Base-by-base conservation (phyloP, 2,888 invertebrate genomes). In the Ennomos fuscantarius region DNA sequence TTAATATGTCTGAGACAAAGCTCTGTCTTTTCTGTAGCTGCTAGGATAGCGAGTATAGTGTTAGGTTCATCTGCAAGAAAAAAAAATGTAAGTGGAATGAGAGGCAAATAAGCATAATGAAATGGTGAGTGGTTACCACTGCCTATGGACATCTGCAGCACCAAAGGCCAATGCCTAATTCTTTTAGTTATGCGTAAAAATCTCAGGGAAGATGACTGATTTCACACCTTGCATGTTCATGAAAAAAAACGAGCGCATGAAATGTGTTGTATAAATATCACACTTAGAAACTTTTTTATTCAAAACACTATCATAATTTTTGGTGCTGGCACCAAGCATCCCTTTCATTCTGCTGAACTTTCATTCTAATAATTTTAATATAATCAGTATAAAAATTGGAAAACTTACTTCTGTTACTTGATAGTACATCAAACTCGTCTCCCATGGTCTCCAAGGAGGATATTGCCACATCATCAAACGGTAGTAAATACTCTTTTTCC, bases 341-440 rank as follows among this genome's bases (percentile, higher is more conserved):
- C 3, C 15, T 15, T 15, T 15, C 15, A 15, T 15, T 15, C 15
- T 15, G 15, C 15, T 15, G 1, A 15, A 15, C 15, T 15, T 1
- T 15, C n/a, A 1, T 15, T 15, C 15, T 15, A 15, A 2, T 15
- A 15, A 15, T 15, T 15, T 15, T 15, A 15, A 15, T 15, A 6
- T 24, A 24, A 6, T 24, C 1, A 6, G 24, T 24, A 24, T 24
- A 24, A 37, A 47, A n/a, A 10, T 11, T 39, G 1, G 52, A 60
- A 69, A 73, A 69, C 73, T 62, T 68, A 87, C 87, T 81, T 63
- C 66, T 42, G 40, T 55, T 50, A 57, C 58, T 63, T 8, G 70
- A 70, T 9, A 91, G 62, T 0, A 78, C 76, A 81, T 89, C 84
- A 80, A 83, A 86, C 31, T 77, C 65, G 40, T 72, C 74, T 31